Evolutionary conservation across 2,888 invertebrate species (phyloP), one percentile per base, ranked within the genome.

Genomic region (Heliconius charithonia): DNA sequence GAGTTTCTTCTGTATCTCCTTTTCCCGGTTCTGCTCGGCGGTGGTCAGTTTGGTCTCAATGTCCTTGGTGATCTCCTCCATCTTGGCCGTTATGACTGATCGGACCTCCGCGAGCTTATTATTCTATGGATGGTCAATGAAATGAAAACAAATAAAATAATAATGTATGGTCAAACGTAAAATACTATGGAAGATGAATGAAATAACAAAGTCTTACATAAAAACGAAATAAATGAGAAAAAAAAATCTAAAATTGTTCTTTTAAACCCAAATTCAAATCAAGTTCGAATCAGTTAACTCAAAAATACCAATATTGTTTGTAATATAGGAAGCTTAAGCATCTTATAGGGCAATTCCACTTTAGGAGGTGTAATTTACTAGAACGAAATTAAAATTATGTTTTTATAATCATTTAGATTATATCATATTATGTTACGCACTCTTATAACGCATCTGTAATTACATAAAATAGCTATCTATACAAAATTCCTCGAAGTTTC

Each of bases 1-100:
- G 91, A 98, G 95, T 95, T 97, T 97, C 94, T 97, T 97, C 95
- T 97, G 97, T 83, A 98, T 96, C 93, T 98, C 98, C 92, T 97
- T 97, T 91, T 97, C 97, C 85, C 98, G 96, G 90, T 98, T 98
- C 91, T 96, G 96, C 92, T 98, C 97, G 82, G 98, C 98, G 83
- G 97, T 96, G 86, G 96, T 97, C 88, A 98, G 96, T 93, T 97
- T 98, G 88, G 96, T 96, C 93, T 96, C 96, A 87, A 95, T 96
- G 89, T 96, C 96, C 89, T 96, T 96, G 86, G 96, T 96, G 88
- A 97, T 96, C 91, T 96, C 96, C 89, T 96, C 96, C 83, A 96
- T 93, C 89, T 96, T 96, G 86, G 96, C 96, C 86, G 95, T 94
- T 91, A 96, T 93, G 85, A 96, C 95, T 86, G 96, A 96, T 86